A percentile compares a stretch with the other conserved stretches of the same genome.
Conservation (phyloP, 1,140 invertebrate species). For the Vanessa atalanta region DNA sequence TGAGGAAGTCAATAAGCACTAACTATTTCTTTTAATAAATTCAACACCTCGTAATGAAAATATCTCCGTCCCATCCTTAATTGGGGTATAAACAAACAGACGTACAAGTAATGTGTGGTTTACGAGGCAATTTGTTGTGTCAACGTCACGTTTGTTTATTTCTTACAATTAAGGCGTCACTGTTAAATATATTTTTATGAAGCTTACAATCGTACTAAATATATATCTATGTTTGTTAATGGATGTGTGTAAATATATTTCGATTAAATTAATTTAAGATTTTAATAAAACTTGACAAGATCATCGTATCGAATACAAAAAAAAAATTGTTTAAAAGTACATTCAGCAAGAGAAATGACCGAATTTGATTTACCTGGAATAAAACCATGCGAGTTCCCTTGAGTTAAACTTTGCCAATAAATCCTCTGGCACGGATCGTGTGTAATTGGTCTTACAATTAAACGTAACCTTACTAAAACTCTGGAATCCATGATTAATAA, state of each 20-base stretch:
- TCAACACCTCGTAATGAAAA: not conserved
- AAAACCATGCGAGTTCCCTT: slow-evolving; percentile 14
- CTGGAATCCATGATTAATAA: slow-evolving; percentile 15
- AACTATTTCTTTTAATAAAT: not conserved
- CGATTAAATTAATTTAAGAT: too few relatives aligned
- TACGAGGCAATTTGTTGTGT: slow-evolving; percentile 21
- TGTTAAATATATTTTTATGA: slow-evolving; percentile 6
- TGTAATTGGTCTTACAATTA: slow-evolving; percentile 43
- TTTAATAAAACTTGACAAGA: too few relatives aligned
- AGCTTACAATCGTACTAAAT: too few relatives aligned
- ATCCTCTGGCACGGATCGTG: slow-evolving; percentile 36
- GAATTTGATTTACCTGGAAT: slow-evolving; percentile 11
- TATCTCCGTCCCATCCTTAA: slow-evolving; percentile 2
- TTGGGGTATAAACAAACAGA: slow-evolving; percentile 14
- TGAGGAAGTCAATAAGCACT: not conserved
- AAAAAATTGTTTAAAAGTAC: not conserved
- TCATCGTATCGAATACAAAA: too few relatives aligned
- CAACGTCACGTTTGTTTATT: slow-evolving; percentile 10
- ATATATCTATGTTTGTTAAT: too few relatives aligned
- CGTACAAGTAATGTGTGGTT: slow-evolving; percentile 16
- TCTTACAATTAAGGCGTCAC: not conserved
- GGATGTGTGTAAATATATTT: too few relatives aligned
- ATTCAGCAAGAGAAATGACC: not conserved
- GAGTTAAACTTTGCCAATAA: slow-evolving; percentile 46
- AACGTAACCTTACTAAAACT: slow-evolving; percentile 11